Evolutionary conservation across 2,113 vertebrate species (phyloP).

Genomic region (Melanotaenia duboulayi): DNA sequence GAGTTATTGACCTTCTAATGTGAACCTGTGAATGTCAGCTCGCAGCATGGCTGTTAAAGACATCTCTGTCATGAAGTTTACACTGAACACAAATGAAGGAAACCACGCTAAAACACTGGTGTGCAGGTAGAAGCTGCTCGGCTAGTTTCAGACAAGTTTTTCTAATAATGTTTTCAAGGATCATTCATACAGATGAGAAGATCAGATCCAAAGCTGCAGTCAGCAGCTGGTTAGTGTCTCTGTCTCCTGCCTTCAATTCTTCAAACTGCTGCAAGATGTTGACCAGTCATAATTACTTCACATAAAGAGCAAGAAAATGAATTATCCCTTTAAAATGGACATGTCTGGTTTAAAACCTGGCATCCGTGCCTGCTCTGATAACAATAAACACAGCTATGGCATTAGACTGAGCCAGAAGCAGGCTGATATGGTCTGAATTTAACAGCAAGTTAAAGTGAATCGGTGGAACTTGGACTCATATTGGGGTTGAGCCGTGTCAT

Average conservation of each 20-base stretch:
- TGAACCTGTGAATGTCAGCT: constrained; percentile 2
- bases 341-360: constrained; percentile 10
- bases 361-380: constrained; percentile 40
- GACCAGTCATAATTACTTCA: no score
- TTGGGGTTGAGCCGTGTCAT: background rate
- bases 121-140: no score
- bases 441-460: constrained; percentile 23
- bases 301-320: no score
- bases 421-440: constrained; percentile 28
- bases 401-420: constrained; percentile 5
- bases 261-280: no score
- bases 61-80: background rate
- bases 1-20: constrained; percentile 2
- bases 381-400: constrained; percentile 21
- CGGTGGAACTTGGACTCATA: constrained; percentile 8
- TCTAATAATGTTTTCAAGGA: no score
- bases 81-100: no score
- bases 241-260: no score
- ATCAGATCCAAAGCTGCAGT: no score
- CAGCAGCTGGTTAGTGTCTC: background rate
- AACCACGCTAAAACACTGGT: no score
- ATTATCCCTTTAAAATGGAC: background rate
- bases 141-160: no score
- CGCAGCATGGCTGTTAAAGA: background rate
- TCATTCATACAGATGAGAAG: no score